Percentiles rank a stretch among this genome's conserved stretches.
phyloP scores from a whole-genome alignment of 2,797 vertebrate genomes.

The Galaxias olidus region DNA sequence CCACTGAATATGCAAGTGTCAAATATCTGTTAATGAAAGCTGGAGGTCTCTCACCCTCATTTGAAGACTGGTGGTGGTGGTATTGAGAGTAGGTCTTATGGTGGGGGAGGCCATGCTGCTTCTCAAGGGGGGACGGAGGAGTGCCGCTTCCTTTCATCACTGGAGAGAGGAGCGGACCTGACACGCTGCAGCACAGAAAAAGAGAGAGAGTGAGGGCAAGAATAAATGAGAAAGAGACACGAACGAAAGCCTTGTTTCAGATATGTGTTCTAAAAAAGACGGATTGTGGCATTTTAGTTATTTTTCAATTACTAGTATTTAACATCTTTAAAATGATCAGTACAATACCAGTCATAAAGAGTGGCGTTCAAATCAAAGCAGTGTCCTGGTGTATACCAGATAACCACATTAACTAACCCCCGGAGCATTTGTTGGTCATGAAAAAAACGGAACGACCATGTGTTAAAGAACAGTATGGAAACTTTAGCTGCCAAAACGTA shows the following conservation, averaged over 20 bases:
- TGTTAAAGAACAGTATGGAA: slow-evolving; percentile 44
- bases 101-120: slow-evolving; percentile 81
- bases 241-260: neutral
- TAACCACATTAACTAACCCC: too few relatives aligned
- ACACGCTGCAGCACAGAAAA: slow-evolving; percentile 71
- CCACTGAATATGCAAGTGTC: neutral
- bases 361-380: too few relatives aligned
- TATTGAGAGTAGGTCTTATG: slow-evolving; percentile 84
- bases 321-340: slow-evolving; percentile 26
- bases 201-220: slow-evolving; percentile 15
- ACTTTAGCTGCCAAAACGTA: slow-evolving; percentile 61
- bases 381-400: too few relatives aligned
- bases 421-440: too few relatives aligned
- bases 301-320: slow-evolving; percentile 45
- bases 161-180: slow-evolving; percentile 80
- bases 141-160: slow-evolving; percentile 85
- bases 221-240: slow-evolving; percentile 3
- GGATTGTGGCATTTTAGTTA: neutral
- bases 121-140: slow-evolving; percentile 79
- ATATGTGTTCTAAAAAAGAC: neutral
- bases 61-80: slow-evolving; percentile 78
- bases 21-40: neutral
- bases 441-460: slow-evolving; percentile 38
- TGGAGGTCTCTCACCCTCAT: slow-evolving; percentile 70
- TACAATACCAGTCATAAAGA: slow-evolving; percentile 45